A percentile compares a stretch with the other conserved stretches of the same genome.
Conservation (phyloP, 2,888 invertebrate genomes). For the Ceratothoa steindachneri region DNA sequence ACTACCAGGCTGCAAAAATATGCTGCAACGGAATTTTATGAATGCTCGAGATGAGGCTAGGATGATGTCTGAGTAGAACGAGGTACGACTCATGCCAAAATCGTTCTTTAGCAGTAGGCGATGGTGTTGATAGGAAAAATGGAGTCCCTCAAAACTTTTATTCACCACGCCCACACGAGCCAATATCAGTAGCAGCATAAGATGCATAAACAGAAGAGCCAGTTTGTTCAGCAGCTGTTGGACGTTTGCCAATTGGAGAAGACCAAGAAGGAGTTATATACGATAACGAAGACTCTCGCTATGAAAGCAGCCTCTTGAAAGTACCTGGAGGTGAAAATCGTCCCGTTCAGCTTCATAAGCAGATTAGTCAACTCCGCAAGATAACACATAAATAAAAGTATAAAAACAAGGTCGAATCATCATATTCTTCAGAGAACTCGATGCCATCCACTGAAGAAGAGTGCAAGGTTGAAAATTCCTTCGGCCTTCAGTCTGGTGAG, state of each 20-base stretch:
- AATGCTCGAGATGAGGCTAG: constrained; percentile 18
- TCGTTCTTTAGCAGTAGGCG: constrained; percentile 31
- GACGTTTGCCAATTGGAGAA: constrained; percentile 16
- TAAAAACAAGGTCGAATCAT: too few species aligned
- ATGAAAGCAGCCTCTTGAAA: too few species aligned
- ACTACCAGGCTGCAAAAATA: too few species aligned
- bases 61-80: constrained; percentile 28
- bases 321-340: too few species aligned
- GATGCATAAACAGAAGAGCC: constrained; percentile 3
- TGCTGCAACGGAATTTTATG: constrained; percentile 25
- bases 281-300: too few species aligned
- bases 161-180: not conserved
- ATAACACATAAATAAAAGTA: too few species aligned
- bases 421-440: too few species aligned
- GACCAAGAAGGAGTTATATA: constrained; percentile 10
- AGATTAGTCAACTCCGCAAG: too few species aligned
- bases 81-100: constrained; percentile 23
- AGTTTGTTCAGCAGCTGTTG: constrained; percentile 11
- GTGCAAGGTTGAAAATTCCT: too few species aligned
- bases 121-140: not conserved
- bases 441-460: too few species aligned
- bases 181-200: constrained; percentile 11
- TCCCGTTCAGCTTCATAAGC: too few species aligned
- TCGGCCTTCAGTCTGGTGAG: too few species aligned
- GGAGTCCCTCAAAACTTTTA: not conserved